Percentiles rank a stretch among this genome's conserved stretches.
Conservation (phyloP, 2,888 invertebrate genomes). For the Furcula furcula region DNA sequence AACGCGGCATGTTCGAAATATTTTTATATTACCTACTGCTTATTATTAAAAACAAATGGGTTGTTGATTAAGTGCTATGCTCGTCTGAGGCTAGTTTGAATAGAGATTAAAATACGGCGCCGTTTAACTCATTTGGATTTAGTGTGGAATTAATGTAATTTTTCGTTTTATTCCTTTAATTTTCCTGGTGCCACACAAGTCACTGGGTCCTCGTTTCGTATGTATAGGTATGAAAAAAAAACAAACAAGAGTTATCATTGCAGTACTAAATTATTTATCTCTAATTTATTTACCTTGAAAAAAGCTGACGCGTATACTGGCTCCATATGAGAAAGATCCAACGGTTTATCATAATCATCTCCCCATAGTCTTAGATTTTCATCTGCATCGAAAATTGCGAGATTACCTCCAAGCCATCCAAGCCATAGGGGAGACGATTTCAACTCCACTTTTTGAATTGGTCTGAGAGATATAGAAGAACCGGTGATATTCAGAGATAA, state of each 20-base stretch:
- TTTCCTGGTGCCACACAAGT: no score
- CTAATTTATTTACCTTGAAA: constrained; percentile 87
- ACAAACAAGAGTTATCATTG: not conserved
- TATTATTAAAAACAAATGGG: no score
- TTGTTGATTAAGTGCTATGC: no score
- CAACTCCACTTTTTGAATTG: constrained; percentile 86
- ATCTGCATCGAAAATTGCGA: constrained; percentile 91
- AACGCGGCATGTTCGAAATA: no score
- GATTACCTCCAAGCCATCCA: constrained; percentile 88
- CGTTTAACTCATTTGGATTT: no score
- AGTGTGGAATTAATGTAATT: no score
- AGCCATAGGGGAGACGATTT: constrained; percentile 84
- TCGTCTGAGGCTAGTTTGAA: no score
- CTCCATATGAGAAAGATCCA: constrained; percentile 90
- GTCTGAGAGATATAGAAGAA: constrained; percentile 78
- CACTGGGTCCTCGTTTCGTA: no score
- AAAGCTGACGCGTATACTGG: constrained; percentile 94
- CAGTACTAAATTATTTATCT: no score
- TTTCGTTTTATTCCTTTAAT: no score
- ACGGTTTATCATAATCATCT: constrained; percentile 92
- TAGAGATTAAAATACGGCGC: no score
- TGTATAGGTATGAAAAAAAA: not conserved
- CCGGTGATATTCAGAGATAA: constrained; percentile 85
- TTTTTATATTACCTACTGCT: no score
- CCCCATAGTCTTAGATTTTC: constrained; percentile 95